phyloP scores from a whole-genome alignment of 2,888 invertebrate genomes.

The Epiblema foenella region DNA sequence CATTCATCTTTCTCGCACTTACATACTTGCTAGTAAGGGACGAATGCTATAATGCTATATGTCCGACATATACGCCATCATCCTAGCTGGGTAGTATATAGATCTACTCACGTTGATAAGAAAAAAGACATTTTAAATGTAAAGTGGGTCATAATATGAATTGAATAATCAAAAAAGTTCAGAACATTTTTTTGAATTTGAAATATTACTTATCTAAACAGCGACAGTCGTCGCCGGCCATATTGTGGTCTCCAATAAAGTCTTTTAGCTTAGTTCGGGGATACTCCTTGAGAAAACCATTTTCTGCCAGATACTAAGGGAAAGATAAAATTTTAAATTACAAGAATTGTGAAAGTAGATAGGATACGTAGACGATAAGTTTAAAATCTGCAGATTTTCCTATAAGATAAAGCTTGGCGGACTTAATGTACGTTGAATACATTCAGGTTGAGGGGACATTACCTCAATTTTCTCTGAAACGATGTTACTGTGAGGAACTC shows the following conservation, averaged over 20 bases:
- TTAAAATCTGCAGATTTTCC: too few relatives aligned
- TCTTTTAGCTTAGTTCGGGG: constrained; percentile 59
- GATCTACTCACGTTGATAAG: too few relatives aligned
- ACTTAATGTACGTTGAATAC: too few relatives aligned
- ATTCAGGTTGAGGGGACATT: background rate
- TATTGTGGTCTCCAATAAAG: constrained; percentile 70
- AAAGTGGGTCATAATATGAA: too few relatives aligned
- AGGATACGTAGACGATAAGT: too few relatives aligned
- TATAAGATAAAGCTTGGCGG: too few relatives aligned
- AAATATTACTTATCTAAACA: constrained; percentile 59
- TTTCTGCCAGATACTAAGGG: constrained; percentile 58
- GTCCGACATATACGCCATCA: too few relatives aligned
- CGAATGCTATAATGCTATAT: too few relatives aligned
- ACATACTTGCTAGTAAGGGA: too few relatives aligned
- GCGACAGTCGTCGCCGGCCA: constrained; percentile 66
- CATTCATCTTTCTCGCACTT: too few relatives aligned
- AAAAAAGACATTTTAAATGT: too few relatives aligned
- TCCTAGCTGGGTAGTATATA: too few relatives aligned
- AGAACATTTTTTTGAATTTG: background rate
- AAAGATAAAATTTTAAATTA: background rate
- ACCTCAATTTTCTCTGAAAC: constrained; percentile 62
- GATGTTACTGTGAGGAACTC: constrained; percentile 49
- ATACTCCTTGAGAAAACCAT: constrained; percentile 62
- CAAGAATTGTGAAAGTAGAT: background rate
- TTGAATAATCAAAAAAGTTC: background rate